Base-by-base conservation (phyloP, 2,113 vertebrate genomes). In the Cyprinodon brontotheroides region DNA sequence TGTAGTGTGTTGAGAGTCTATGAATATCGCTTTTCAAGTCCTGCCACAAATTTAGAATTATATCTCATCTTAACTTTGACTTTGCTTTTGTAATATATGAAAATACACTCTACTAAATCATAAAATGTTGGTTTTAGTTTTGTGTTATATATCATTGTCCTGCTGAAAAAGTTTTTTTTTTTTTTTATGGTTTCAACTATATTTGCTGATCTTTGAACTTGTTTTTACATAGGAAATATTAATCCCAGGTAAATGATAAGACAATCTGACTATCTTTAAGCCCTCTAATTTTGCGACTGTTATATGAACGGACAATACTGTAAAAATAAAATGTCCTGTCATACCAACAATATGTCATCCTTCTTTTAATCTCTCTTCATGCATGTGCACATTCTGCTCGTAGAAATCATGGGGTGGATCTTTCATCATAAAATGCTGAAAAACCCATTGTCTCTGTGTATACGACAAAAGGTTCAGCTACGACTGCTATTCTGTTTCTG, bases 401-500 rank as follows among this genome's bases (percentile, higher is more conserved):
- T 61, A 68, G 78, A 68, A 89, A 84, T 79, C 64, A 85, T 37
- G 75, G 37, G 39, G 39, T 74, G 29, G 60, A 85, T 79, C 38
- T 76, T 85, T 81, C 72, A 76, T 15, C 72, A 74, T 68, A 38
- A 68, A 41, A 70, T 60, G 11, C 45, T 59, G 41, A 29, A 14
- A 82, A 59, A 62, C 12, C 68, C 9, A 68, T 78, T 62, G 57
- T 68, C 45, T 72, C 45, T 15, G 68, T 72, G 73, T 84, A 77
- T 78, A 76, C 80, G 77, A 80, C 74, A 71, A 53, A 80, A 87
- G 82, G 70, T 78, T 82, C 79, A 87, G 79, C 77, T 63, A 36
- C 72, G 70, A 82, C 83, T 86, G 82, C 83, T 79, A 43, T 59
- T 41, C 41, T 43, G 57, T 79, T 77, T 83, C 41, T 75, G 59